Evolutionary conservation across 2,888 invertebrate genomes (phyloP).

Genomic region (Flabesymbios commensalis): DNA sequence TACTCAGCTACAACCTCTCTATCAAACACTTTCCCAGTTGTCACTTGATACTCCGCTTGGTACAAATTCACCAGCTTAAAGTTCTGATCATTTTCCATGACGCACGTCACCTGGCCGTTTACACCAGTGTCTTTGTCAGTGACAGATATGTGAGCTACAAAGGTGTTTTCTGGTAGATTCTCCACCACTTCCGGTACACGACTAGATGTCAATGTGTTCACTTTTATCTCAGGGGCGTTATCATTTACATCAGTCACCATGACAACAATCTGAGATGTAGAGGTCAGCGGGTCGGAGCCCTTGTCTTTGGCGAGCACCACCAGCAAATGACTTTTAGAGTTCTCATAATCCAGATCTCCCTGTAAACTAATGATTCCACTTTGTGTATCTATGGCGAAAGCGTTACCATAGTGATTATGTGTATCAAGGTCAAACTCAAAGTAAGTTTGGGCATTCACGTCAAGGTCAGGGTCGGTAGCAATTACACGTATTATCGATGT

Average conservation of each 20-base stretch:
- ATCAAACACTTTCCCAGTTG: not conserved
- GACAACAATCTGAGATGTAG: conserved; percentile 4
- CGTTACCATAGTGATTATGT: conserved; percentile 21
- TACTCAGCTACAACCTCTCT: not conserved
- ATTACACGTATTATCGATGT: conserved; percentile 78
- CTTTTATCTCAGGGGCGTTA: conserved; percentile 8
- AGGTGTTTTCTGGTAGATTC: not conserved
- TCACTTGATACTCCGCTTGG: not conserved
- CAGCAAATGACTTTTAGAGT: conserved; percentile 61
- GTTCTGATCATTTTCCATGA: not conserved
- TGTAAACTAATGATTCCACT: conserved; percentile 48
- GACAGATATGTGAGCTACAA: conserved; percentile 1
- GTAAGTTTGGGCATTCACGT: conserved; percentile 4
- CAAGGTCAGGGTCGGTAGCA: conserved; percentile 46
- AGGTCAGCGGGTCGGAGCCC: conserved; percentile 1
- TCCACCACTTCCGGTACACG: not conserved
- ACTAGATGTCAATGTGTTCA: conserved; percentile 8
- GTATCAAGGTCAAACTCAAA: conserved; percentile 11
- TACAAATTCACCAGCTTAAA: not conserved
- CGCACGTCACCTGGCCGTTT: not conserved
- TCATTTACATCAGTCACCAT: conserved; percentile 19
- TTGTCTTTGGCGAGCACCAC: conserved; percentile 10
- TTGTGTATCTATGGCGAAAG: conserved; percentile 45
- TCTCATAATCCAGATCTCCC: conserved; percentile 71
- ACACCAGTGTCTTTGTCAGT: conserved; percentile 1